These are phyloP conservation scores for Himalopsyche kuldschensis DNA, from an alignment of 2,888 invertebrate species.

Conservation along the genomic window DNA sequence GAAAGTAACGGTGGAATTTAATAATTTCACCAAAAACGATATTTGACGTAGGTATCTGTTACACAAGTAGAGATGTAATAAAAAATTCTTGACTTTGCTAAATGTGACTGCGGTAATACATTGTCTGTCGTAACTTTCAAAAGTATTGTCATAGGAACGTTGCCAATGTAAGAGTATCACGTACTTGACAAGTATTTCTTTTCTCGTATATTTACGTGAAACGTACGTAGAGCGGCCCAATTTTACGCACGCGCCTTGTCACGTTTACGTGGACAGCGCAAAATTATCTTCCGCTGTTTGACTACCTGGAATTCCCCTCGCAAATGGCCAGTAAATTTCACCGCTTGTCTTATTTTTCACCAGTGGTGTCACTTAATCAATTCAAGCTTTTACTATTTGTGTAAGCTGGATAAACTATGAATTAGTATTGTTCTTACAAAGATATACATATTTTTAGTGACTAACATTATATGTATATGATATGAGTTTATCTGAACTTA, in stretches of 20 bases:
- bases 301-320: background rate
- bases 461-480: no score
- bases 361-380: background rate
- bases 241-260: background rate
- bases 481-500: no score
- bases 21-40: background rate
- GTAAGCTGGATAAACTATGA: no score
- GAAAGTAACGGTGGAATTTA: no score
- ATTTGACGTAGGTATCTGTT: background rate
- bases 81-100: background rate
- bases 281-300: background rate
- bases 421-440: no score
- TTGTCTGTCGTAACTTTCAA: background rate
- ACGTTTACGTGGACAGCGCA: background rate
- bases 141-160: background rate
- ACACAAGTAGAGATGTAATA: background rate
- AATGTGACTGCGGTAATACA: background rate
- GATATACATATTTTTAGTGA: no score
- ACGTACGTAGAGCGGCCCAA: background rate
- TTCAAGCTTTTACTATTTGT: no score
- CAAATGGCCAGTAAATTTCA: background rate
- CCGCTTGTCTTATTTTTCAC: background rate
- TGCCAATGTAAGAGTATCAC: background rate
- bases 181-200: background rate
- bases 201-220: background rate